Evolutionary conservation across 2,888 invertebrate genomes (phyloP), one percentile per base, ranked within the genome.

Genomic region (Crioceris asparagi): DNA sequence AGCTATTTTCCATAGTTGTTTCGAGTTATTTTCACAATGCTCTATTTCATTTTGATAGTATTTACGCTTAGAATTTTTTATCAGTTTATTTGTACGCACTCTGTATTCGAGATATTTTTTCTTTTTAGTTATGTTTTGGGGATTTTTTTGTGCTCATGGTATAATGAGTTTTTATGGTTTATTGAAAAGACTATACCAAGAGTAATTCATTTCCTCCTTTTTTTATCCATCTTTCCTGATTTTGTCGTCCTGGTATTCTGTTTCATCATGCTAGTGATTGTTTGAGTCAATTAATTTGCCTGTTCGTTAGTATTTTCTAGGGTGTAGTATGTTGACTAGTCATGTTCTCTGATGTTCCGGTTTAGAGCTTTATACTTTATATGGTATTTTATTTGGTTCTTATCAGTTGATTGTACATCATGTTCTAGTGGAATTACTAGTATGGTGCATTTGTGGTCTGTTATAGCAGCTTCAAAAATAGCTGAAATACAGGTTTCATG

Each of bases 1-100:
- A 5, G 27, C 26, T 16, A 35, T 26, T 17, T 35, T 35, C 35
- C 35, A 35, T 16, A 35, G 11, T 17, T 26, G 25, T 35, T 35
- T 35, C 6, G 35, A 26, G 10, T 10, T 35, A 11, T 26, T 26
- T 14, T 26, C 17, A 10, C 27, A 26, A 6, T 25, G 25, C 16
- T 35, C 12, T 15, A 35, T 35, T 26, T 27, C 26, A 16, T 16
- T 25, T 17, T 10, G 16, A 25, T 26, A 35, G 15, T 26, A 26
- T 16, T 35, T 12, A 35, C 27, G 14, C 17, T 35, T 35, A 4
- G 32, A 4, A n/a, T 6, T 32, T 18, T 6, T 32, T n/a, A 32
- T n/a, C 10, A 25, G 7, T 15, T 17, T 31, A 17, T 35, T 17
- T 6, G 27, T 11, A 26, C 16, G 16, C 17, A 17, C 16, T 8